Base-by-base conservation (phyloP, 2,888 invertebrate genomes). In the Orthonevra nobilis region DNA sequence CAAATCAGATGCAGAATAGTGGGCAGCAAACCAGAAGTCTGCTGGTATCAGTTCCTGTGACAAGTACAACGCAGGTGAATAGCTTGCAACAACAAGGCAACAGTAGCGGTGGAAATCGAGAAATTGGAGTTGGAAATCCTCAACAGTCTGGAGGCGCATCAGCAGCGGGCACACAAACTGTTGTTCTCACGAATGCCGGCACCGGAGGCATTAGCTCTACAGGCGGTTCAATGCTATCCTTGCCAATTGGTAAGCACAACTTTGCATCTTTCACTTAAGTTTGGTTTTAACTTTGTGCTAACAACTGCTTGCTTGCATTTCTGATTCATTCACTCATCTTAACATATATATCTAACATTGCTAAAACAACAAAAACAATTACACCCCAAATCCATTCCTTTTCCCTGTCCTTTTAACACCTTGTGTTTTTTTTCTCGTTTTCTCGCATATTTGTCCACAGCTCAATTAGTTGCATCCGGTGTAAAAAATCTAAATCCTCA, bases 21-120 rank as follows among this genome's bases (percentile, higher is more conserved):
- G 69, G 73, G 34, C 84, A 84, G 61, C 82, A 82, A 60, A 50
- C 82, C 66, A 89, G 91, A 40, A 93, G 93, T 46, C 90, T 93
- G 68, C 90, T 94, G 68, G 93, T 93, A 64, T 93, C 93, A 36
- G 92, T 93, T 77, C 93, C 93, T 66, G 90, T 91, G 79, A 86
- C 87, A 58, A 83, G 81, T 83, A 81, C 85, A 86, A 50, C 87
- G 74, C 88, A 88, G 58, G 83, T 87, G 9, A 86, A 86, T 63
- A 82, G 82, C 26, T 82, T 84, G 52, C 85, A 84, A 44, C 84
- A 83, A 46, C 66, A 70, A 82, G 83, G 46, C 83, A 83, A 88
- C 90, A 46, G 89, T 91, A 61, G 89, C 89, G 1, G 89, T 90
- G 61, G 91, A 88, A 2, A 89, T 90, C 2, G 90, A 90, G 0